phyloP scores from a whole-genome alignment of 1,140 invertebrate genomes.

The Drosophila azteca region DNA sequence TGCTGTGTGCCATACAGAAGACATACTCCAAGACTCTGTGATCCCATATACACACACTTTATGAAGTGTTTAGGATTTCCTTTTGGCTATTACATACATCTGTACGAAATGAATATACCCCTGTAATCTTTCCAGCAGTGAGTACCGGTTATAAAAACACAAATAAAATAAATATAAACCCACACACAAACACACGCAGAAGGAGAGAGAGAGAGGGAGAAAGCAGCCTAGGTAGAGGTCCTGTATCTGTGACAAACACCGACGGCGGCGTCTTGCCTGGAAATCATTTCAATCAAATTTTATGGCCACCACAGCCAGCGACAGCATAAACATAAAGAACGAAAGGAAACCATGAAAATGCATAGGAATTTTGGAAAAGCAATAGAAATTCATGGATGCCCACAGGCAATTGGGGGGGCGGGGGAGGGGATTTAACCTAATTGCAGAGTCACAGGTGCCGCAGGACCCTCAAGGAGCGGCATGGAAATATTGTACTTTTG shows the following conservation, averaged over 20 bases:
- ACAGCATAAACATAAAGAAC: conserved; percentile 49
- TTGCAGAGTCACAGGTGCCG: conserved; percentile 34
- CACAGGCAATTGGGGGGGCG: not conserved
- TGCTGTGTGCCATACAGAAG: too few relatives aligned
- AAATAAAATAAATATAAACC: conserved; percentile 55
- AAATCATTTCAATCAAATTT: conserved; percentile 72
- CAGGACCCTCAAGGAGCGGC: not conserved
- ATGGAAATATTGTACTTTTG: conserved; percentile 28
- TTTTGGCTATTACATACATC: too few relatives aligned
- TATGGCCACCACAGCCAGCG: conserved; percentile 59
- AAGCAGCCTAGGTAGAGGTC: conserved; percentile 26
- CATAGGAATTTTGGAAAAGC: conserved; percentile 56
- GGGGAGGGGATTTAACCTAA: conserved; percentile 17
- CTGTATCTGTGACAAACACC: conserved; percentile 42
- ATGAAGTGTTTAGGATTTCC: too few relatives aligned
- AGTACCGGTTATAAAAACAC: not conserved
- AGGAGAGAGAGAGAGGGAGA: conserved; percentile 3
- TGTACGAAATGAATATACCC: too few relatives aligned
- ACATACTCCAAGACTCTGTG: too few relatives aligned
- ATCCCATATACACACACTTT: too few relatives aligned
- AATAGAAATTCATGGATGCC: conserved; percentile 76
- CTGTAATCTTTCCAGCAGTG: too few relatives aligned
- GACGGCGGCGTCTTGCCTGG: conserved; percentile 24
- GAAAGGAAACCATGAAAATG: conserved; percentile 67
- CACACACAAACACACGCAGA: conserved; percentile 13